These are phyloP conservation scores for Xestia ashworthii DNA, from an alignment of 2,888 invertebrate species.

Conservation along the genomic window DNA sequence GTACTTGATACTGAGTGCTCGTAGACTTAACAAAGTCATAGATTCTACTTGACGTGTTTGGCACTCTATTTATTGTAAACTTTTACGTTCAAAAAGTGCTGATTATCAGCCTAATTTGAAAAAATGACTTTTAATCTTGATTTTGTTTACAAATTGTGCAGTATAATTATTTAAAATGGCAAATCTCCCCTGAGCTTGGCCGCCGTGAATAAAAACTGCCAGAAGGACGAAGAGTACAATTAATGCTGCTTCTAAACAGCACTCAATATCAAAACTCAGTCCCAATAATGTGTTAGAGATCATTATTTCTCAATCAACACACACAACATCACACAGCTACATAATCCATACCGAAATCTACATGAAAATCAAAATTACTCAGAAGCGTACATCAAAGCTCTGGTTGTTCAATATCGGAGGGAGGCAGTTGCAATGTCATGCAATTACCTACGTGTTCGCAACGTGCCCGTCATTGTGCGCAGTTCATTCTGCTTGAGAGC, in stretches of 20 bases:
- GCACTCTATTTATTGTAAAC: too few species aligned
- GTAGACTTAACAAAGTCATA: too few species aligned
- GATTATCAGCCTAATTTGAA: too few species aligned
- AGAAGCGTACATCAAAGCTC: constrained; percentile 24
- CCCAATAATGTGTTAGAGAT: background rate
- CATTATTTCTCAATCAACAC: background rate
- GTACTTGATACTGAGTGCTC: background rate
- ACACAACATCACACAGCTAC: background rate
- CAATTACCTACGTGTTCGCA: constrained; percentile 63
- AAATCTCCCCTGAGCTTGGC: background rate
- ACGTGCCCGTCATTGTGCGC: constrained; percentile 57
- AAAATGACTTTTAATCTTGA: too few species aligned
- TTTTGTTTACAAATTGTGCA: background rate
- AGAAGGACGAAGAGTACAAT: background rate
- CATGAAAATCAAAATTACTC: constrained; percentile 47
- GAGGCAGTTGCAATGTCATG: constrained; percentile 64
- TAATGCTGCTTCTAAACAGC: background rate
- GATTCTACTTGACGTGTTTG: too few species aligned
- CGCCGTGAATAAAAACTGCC: background rate
- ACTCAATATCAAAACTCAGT: background rate
- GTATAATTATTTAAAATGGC: background rate
- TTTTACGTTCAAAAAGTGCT: too few species aligned
- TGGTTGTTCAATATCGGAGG: constrained; percentile 53
- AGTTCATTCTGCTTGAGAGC: constrained; percentile 54
- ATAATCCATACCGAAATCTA: constrained; percentile 8